Conservation (phyloP, 2,113 vertebrate species). For the Rhodinocichla rosea region DNA sequence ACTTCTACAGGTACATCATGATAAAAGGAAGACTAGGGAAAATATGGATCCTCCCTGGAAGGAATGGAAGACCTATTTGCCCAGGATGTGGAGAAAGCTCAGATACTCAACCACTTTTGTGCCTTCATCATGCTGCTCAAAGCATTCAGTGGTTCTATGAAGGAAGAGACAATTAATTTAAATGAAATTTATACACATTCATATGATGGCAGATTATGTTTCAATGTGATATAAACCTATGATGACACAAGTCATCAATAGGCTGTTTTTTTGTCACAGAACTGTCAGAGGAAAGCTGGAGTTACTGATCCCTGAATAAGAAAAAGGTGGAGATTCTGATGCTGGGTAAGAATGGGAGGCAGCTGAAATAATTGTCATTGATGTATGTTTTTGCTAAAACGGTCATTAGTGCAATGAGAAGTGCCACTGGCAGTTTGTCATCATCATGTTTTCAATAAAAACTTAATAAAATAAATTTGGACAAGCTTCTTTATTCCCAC, state of each 20-base stretch:
- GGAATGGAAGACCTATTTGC: neutral
- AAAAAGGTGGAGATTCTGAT: neutral
- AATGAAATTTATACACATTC: neutral
- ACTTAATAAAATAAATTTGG: neutral
- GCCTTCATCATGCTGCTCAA: neutral
- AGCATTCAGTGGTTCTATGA: neutral
- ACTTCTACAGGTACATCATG: neutral
- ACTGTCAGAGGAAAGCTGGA: neutral
- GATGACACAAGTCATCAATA: neutral
- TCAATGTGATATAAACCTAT: neutral
- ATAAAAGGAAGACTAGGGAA: neutral
- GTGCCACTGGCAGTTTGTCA: neutral
- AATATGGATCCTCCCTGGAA: neutral
- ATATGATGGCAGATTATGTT: neutral
- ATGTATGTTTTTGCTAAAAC: neutral
- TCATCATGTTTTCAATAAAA: neutral
- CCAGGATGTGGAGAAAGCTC: neutral
- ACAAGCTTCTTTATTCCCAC: neutral
- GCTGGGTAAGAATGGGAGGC: neutral
- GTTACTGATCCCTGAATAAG: neutral
- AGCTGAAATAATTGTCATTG: neutral
- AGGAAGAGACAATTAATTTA: neutral
- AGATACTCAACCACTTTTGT: neutral
- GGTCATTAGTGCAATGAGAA: neutral
- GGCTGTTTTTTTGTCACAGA: neutral